Conservation (phyloP, 2,888 invertebrate species). For the Subacronicta megacephala region DNA sequence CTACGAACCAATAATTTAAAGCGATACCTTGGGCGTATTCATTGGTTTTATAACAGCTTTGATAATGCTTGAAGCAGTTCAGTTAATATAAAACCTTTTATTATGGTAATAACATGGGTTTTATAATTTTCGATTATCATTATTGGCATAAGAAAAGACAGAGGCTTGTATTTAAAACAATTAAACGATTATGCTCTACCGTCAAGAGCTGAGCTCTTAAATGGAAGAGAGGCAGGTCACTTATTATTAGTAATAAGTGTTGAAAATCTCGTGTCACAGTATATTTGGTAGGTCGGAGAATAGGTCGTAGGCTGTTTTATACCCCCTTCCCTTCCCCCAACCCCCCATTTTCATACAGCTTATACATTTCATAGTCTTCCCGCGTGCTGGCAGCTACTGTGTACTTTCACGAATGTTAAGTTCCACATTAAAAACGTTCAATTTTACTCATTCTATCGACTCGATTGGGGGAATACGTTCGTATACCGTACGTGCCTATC, state of each 20-base stretch:
- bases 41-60: not conserved
- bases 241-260: too few relatives aligned
- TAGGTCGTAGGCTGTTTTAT: too few relatives aligned
- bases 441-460: constrained; percentile 33
- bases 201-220: too few relatives aligned
- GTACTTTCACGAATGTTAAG: not conserved
- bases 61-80: not conserved
- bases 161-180: too few relatives aligned
- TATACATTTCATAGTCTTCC: not conserved
- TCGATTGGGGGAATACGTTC: constrained; percentile 41
- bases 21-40: not conserved
- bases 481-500: constrained; percentile 38
- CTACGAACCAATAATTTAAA: constrained; percentile 16
- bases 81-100: not conserved
- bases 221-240: too few relatives aligned
- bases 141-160: too few relatives aligned
- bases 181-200: too few relatives aligned
- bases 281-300: too few relatives aligned
- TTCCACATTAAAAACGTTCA: not conserved
- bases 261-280: too few relatives aligned
- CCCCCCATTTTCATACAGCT: too few relatives aligned
- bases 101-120: not conserved
- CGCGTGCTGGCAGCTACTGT: not conserved
- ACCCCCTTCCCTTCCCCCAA: too few relatives aligned
- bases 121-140: too few relatives aligned